Evolutionary conservation across 2,888 invertebrate genomes (phyloP).

Genomic region (Rotaria magnacalcarata): DNA sequence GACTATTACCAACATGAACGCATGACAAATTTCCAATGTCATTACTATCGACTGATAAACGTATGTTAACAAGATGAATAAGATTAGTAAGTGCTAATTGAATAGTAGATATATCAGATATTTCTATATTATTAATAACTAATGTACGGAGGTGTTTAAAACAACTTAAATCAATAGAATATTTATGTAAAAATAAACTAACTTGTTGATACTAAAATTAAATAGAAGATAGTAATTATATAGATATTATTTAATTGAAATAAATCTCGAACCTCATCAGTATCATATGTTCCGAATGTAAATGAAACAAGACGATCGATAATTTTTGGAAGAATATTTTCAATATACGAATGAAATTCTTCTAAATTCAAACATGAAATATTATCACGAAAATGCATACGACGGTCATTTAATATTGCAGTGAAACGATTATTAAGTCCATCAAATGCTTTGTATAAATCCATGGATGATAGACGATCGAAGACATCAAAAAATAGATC

Average conservation of each 20-base stretch:
- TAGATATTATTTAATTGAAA: not conserved
- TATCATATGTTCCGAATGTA: conserved; percentile 1
- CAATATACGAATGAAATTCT: not conserved
- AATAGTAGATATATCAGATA: not conserved
- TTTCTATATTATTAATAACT: not conserved
- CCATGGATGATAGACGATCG: not conserved
- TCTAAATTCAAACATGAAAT: not conserved
- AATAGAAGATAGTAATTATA: not conserved
- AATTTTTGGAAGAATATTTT: not conserved
- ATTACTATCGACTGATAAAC: not conserved
- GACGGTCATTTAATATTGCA: not conserved
- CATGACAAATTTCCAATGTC: not conserved
- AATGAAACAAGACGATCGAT: not conserved
- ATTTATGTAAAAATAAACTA: not conserved
- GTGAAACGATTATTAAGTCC: not conserved
- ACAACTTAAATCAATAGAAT: not conserved
- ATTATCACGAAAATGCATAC: conserved; percentile 8
- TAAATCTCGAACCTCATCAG: not conserved
- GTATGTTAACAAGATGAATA: not conserved
- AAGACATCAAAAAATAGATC: not conserved
- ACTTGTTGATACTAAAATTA: conserved; percentile 5
- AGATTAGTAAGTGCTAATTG: not conserved
- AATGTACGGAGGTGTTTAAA: not conserved
- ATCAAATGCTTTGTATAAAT: not conserved
- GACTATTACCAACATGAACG: not conserved